Evolutionary conservation across 2,113 vertebrate genomes (phyloP).

Genomic region (Elanus axillaris): DNA sequence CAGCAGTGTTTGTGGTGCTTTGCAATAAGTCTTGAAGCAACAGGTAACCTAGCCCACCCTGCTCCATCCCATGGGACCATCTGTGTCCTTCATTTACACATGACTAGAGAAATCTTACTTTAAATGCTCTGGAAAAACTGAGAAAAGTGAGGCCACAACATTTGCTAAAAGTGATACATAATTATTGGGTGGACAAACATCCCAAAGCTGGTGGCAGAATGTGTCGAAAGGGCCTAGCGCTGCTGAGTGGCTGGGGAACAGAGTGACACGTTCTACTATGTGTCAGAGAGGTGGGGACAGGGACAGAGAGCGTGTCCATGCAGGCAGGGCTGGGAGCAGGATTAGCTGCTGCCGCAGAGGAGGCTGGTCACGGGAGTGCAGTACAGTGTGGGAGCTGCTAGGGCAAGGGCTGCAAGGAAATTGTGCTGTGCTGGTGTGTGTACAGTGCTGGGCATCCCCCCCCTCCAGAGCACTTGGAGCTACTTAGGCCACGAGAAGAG

Average conservation of each 20-base stretch:
- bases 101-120: neutral
- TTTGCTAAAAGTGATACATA: neutral
- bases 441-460: neutral
- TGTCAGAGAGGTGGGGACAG: neutral
- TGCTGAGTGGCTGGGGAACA: neutral
- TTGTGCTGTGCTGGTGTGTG: neutral
- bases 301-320: neutral
- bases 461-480: neutral
- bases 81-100: rapidly evolving
- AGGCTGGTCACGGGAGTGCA: neutral
- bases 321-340: neutral
- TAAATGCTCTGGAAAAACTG: neutral
- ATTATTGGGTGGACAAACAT: neutral
- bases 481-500: rapidly evolving
- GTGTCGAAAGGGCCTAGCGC: neutral
- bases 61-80: rapidly evolving
- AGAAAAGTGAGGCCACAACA: neutral
- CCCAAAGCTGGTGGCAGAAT: neutral
- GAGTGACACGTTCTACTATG: neutral
- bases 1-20: rapidly evolving
- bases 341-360: neutral
- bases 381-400: neutral
- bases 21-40: neutral
- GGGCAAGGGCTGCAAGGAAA: neutral
- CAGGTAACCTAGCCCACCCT: neutral